A percentile compares a stretch with the other conserved stretches of the same genome.
phyloP scores from a whole-genome alignment of 2,797 vertebrate genomes.

The Tokudaia muenninki region DNA sequence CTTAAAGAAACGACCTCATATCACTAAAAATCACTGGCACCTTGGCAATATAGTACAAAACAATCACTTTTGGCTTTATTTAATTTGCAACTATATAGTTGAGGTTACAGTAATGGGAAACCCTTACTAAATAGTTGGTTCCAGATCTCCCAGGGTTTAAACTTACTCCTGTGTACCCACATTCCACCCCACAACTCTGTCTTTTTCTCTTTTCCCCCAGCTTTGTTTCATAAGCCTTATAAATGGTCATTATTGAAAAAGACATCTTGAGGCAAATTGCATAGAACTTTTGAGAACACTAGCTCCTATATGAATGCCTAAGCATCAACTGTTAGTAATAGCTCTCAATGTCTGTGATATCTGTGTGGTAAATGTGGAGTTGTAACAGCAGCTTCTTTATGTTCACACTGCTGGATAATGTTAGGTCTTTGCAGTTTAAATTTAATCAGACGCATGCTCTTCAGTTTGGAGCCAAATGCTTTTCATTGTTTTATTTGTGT shows the following conservation, averaged over 20 bases:
- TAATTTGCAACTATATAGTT: not conserved
- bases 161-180: not conserved
- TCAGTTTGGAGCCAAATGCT: slow-evolving; percentile 44
- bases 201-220: not conserved
- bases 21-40: not conserved
- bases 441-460: slow-evolving; percentile 64
- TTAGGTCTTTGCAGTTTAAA: slow-evolving; percentile 58
- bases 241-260: slow-evolving; percentile 72
- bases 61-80: not conserved
- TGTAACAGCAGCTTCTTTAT: slow-evolving; percentile 30
- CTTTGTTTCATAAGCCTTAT: slow-evolving; percentile 35
- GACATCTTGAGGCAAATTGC: slow-evolving; percentile 64
- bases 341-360: slow-evolving; percentile 47
- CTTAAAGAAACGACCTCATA: not conserved
- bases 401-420: slow-evolving; percentile 43
- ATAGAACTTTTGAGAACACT: not conserved
- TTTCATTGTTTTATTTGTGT: not conserved
- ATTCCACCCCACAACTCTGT: not conserved
- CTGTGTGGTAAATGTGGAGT: slow-evolving; percentile 64
- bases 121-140: not conserved
- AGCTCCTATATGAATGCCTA: not conserved
- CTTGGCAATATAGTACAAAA: not conserved
- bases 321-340: slow-evolving; percentile 67
- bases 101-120: not conserved
- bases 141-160: not conserved